Evolutionary conservation across 2,113 vertebrate genomes (phyloP).

Genomic region (Hyperopisus bebe): DNA sequence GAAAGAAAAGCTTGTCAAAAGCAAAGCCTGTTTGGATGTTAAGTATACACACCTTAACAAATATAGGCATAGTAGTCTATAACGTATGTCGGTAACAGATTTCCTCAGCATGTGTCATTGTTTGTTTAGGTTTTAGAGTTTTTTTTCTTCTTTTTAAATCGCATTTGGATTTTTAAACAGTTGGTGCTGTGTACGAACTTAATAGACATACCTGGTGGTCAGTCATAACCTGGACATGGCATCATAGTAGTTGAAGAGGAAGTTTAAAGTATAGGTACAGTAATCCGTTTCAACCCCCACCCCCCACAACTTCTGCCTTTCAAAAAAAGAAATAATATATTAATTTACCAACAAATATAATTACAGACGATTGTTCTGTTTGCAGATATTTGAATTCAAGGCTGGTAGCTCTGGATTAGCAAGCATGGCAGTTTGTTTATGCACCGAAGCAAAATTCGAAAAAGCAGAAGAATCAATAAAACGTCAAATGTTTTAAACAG

Average conservation of each 20-base stretch:
- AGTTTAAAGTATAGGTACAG: neutral
- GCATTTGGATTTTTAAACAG: neutral
- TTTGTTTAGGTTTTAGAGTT: neutral
- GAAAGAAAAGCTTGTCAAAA: neutral
- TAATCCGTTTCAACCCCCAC: neutral
- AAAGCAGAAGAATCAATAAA: neutral
- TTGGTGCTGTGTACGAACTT: neutral
- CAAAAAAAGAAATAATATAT: neutral
- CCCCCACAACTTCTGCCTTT: neutral
- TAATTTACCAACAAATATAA: neutral
- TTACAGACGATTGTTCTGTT: neutral
- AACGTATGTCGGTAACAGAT: neutral
- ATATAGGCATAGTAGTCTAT: neutral
- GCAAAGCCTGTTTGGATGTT: neutral
- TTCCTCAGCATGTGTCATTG: neutral
- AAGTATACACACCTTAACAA: constrained; percentile 1
- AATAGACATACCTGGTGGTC: neutral
- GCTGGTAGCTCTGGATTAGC: neutral
- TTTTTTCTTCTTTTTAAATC: neutral
- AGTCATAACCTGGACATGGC: neutral
- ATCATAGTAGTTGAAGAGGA: neutral
- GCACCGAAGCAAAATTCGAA: neutral
- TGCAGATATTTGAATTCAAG: neutral
- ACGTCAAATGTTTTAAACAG: neutral
- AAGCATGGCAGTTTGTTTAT: neutral